These are phyloP conservation scores for Bufo bufo DNA, from an alignment of 2,113 vertebrate species.

Conservation along the genomic window DNA sequence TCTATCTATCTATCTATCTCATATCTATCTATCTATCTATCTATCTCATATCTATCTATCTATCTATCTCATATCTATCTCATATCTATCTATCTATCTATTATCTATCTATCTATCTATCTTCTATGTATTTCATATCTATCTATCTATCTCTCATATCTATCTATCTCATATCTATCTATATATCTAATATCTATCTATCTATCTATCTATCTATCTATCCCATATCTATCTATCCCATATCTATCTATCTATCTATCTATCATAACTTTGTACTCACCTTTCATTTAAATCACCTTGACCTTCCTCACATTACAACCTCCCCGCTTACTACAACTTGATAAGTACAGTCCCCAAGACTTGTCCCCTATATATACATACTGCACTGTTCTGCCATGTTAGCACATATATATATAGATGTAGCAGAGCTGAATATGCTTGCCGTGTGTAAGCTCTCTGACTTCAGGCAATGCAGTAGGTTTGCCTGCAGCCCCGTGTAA, in stretches of 20 bases:
- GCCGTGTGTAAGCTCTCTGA: not conserved
- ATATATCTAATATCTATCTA: not conserved
- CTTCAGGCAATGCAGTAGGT: not conserved
- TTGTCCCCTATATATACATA: not conserved
- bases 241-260: not conserved
- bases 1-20: constrained; percentile 3
- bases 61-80: not conserved
- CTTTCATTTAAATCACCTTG: not conserved
- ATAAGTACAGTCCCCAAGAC: too few relatives aligned
- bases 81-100: constrained; percentile 7
- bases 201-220: constrained; percentile 10
- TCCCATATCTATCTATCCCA: not conserved
- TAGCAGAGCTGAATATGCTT: not conserved
- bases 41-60: not conserved
- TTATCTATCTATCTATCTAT: not conserved
- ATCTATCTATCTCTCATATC: not conserved
- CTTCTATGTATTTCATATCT: not conserved
- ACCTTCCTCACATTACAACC: not conserved
- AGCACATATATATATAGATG: not conserved
- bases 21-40: constrained; percentile 1
- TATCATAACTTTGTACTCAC: not conserved
- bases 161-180: not conserved
- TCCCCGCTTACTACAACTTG: not conserved
- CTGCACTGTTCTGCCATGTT: not conserved
- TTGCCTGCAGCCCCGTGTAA: not conserved